Conservation (phyloP, 2,113 vertebrate genomes). For the Ifrita kowaldi region DNA sequence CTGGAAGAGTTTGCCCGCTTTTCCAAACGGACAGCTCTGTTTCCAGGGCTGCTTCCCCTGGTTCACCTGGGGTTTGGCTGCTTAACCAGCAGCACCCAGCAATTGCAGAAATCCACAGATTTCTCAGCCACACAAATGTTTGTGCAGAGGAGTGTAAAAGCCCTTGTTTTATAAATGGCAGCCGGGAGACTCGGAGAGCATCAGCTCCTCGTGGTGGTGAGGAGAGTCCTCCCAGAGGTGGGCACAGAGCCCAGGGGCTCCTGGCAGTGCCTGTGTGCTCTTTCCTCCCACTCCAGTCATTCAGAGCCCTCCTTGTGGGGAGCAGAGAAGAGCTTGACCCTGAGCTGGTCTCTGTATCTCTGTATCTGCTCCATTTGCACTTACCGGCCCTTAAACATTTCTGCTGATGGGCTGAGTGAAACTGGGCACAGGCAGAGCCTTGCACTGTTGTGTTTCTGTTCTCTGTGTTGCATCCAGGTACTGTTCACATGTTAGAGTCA, state of each 20-base stretch:
- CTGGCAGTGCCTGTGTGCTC: accelerated
- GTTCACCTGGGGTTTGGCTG: neutral
- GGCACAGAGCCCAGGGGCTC: neutral
- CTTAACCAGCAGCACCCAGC: neutral
- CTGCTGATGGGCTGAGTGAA: neutral
- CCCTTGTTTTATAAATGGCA: neutral
- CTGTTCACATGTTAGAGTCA: neutral
- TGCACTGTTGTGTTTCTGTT: accelerated
- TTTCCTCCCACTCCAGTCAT: neutral
- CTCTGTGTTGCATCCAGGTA: neutral
- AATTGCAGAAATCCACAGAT: neutral
- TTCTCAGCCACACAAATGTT: neutral
- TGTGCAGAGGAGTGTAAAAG: neutral
- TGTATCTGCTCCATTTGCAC: accelerated
- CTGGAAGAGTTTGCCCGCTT: neutral
- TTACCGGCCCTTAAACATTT: neutral
- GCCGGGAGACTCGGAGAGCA: neutral
- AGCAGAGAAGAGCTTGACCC: accelerated
- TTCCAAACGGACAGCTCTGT: neutral
- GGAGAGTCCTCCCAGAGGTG: neutral
- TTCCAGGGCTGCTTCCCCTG: neutral
- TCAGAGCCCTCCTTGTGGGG: neutral
- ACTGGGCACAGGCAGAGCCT: neutral
- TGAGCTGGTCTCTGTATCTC: too few species aligned
- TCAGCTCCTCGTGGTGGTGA: neutral